Percentiles rank a stretch among this genome's conserved stretches.
These are phyloP conservation scores for Oryzias javanicus DNA, from an alignment of 2,113 vertebrate species.

Conservation along the genomic window DNA sequence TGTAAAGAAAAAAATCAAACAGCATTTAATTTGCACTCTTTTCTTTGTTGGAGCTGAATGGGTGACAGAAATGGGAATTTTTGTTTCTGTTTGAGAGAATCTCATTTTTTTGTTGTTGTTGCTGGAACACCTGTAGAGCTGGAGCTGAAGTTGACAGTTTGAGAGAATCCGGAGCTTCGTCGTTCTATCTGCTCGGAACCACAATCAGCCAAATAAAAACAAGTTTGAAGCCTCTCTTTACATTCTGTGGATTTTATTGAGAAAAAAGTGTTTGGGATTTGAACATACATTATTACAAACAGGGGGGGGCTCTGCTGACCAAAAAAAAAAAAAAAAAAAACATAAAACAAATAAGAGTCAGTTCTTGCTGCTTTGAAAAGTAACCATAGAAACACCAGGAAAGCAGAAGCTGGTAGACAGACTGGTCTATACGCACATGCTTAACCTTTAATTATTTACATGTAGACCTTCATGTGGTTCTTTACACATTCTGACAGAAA, in stretches of 20 bases:
- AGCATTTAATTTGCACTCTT: too few relatives aligned
- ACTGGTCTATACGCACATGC: constrained; percentile 17
- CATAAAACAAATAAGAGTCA: too few relatives aligned
- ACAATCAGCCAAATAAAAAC: constrained; percentile 57
- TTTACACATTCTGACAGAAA: constrained; percentile 11
- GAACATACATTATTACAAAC: constrained; percentile 9
- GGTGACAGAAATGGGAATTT: too few relatives aligned
- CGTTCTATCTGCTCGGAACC: background rate
- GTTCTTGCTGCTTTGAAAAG: constrained; percentile 6
- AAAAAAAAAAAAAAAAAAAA: too few relatives aligned
- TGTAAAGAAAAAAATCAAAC: background rate
- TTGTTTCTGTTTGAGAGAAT: constrained; percentile 1
- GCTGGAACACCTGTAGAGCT: too few relatives aligned
- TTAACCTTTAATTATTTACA: constrained; percentile 36
- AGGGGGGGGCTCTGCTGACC: too few relatives aligned
- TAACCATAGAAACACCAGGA: background rate
- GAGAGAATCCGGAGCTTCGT: background rate
- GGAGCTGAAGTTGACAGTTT: background rate
- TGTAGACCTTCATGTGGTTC: constrained; percentile 50
- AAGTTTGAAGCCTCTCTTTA: constrained; percentile 25
- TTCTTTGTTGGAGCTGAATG: too few relatives aligned
- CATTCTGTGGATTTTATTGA: constrained; percentile 40
- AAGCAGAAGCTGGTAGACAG: constrained; percentile 9
- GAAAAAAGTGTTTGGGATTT: constrained; percentile 28
- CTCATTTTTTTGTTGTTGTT: constrained; percentile 1